A percentile compares a stretch with the other conserved stretches of the same genome.
phyloP scores from a whole-genome alignment of 2,888 invertebrate species.

The Chymomyza fuscimana region DNA sequence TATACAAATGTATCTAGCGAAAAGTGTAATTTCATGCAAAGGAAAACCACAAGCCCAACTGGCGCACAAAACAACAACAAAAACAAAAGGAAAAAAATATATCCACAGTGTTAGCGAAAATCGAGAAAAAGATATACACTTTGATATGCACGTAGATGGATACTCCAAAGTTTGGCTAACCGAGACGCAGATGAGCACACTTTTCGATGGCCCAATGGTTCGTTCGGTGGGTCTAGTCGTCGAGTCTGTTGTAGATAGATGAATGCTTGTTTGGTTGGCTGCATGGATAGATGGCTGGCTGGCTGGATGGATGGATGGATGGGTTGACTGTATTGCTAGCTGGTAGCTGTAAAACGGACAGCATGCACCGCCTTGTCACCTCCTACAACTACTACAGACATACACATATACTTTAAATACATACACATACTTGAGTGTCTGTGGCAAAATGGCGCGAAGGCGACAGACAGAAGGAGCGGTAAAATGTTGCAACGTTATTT shows the following conservation, averaged over 20 bases:
- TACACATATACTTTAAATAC: constrained; percentile 31
- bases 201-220: constrained; percentile 34
- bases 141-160: constrained; percentile 41
- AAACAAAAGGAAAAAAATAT: neutral
- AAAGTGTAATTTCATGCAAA: constrained; percentile 40
- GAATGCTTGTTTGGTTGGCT: constrained; percentile 34
- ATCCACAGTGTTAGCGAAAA: constrained; percentile 40
- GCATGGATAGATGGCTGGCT: constrained; percentile 29
- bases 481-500: constrained; percentile 46
- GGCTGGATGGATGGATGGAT: constrained; percentile 21
- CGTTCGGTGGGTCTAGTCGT: neutral
- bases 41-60: constrained; percentile 52
- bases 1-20: neutral
- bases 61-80: constrained; percentile 14
- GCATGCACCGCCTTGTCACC: neutral
- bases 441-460: constrained; percentile 55
- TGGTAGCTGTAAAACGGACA: constrained; percentile 36
- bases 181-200: constrained; percentile 64
- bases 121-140: constrained; percentile 55
- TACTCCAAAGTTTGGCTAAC: constrained; percentile 60
- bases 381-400: neutral
- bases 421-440: constrained; percentile 59
- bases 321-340: constrained; percentile 25
- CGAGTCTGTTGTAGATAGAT: constrained; percentile 36
- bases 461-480: constrained; percentile 31